Percentiles rank a stretch among this genome's conserved stretches.
Conservation (phyloP, 1,140 invertebrate species). For the Pseudomyrmex cubaensis region DNA sequence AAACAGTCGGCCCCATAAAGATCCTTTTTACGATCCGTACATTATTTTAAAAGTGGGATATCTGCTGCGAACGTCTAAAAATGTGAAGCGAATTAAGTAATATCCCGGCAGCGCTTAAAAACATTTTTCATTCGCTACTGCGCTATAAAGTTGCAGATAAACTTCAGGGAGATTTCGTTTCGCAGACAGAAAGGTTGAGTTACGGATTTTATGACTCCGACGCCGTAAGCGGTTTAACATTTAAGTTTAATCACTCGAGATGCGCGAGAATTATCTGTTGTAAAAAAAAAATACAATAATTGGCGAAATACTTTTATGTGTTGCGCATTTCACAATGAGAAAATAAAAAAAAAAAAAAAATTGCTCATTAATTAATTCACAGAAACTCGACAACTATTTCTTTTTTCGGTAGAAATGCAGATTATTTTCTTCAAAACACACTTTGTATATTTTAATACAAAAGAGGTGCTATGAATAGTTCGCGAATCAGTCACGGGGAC, state of each 20-base stretch:
- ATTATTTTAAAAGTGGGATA: slow-evolving; percentile 28
- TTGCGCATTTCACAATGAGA: too few relatives aligned
- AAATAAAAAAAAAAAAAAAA: too few relatives aligned
- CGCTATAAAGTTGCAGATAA: slow-evolving; percentile 49
- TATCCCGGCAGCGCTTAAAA: neutral
- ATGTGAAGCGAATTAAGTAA: slow-evolving; percentile 36
- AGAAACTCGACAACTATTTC: too few relatives aligned
- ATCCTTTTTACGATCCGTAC: slow-evolving; percentile 22
- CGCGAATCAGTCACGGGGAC: slow-evolving; percentile 19
- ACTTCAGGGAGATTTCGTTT: slow-evolving; percentile 14
- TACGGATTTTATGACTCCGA: neutral
- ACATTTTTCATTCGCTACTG: slow-evolving; percentile 22
- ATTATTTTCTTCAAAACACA: too few relatives aligned
- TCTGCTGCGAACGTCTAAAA: neutral
- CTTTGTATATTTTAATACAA: neutral
- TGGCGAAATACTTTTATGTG: too few relatives aligned
- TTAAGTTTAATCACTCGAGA: slow-evolving; percentile 18
- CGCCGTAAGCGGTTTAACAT: neutral
- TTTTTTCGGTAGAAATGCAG: too few relatives aligned
- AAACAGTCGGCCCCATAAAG: slow-evolving; percentile 12
- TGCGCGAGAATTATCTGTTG: neutral
- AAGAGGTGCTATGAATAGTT: slow-evolving; percentile 1
- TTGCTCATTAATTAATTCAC: too few relatives aligned
- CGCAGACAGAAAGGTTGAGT: slow-evolving; percentile 11
- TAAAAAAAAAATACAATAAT: neutral